These are phyloP conservation scores for Cuniculus paca DNA, from an alignment of 2,797 vertebrate genomes.

Conservation along the genomic window DNA sequence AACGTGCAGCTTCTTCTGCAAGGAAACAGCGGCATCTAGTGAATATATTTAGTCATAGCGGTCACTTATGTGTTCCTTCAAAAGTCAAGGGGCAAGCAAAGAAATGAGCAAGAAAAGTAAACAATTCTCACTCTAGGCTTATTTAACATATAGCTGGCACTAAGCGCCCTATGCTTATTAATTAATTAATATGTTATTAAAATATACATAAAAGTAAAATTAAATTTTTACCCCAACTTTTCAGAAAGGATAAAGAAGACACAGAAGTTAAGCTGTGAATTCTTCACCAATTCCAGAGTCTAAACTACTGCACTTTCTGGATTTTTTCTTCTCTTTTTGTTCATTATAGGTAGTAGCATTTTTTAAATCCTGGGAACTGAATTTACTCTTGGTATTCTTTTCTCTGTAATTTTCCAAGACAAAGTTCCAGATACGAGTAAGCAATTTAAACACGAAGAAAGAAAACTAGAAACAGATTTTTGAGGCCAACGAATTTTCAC, in stretches of 20 bases:
- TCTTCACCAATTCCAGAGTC: not conserved
- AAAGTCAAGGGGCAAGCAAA: not conserved
- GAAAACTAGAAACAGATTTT: not conserved
- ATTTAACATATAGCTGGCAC: not conserved
- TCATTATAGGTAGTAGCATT: not conserved
- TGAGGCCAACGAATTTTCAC: not conserved
- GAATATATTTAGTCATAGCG: constrained; percentile 16
- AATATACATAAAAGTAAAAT: not conserved
- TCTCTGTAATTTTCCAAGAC: not conserved
- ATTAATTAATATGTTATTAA: not conserved
- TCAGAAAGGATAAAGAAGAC: not conserved
- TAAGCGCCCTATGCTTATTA: not conserved
- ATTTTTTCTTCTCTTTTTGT: not conserved
- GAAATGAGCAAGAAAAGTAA: not conserved
- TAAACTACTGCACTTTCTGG: not conserved
- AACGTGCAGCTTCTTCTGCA: not conserved
- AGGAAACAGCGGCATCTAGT: constrained; percentile 81
- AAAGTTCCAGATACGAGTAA: not conserved
- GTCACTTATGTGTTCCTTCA: not conserved
- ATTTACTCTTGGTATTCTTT: not conserved
- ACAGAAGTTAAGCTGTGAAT: not conserved
- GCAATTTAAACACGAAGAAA: constrained; percentile 2
- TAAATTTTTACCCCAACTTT: not conserved
- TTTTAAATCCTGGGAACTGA: not conserved
- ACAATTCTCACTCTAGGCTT: not conserved